Base-by-base conservation (phyloP, 2,113 vertebrate genomes). In the Martes martes region DNA sequence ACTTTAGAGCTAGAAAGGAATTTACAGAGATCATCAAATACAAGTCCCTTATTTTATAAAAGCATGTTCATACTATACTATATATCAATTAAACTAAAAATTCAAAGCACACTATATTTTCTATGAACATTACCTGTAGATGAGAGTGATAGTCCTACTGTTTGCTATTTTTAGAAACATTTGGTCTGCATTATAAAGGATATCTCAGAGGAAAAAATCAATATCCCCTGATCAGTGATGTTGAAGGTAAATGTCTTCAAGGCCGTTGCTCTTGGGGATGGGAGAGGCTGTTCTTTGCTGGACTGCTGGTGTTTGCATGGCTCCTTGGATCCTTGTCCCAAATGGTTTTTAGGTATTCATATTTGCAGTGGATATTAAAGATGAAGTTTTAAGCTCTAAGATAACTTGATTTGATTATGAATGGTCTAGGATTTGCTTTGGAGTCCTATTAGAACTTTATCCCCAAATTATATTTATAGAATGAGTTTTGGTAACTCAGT, bases 41-140 rank as follows among this genome's bases (percentile, higher is more conserved):
- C 2, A 91, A 82, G 21, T n/a, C 3, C 3, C 13, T 92, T 55
- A 84, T 94, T 97, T 87, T 88, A 92, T 55, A 87, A 94, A 96
- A 88, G 36, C 2, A 18, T 36, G 3, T 65, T 89, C 88, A 85
- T 3, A 82, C 21, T 91, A 33, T 1, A n/a, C 45, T 55, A 6
- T 71, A 50, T 96, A 90, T 93, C 96, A 94, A 80, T 97, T 97
- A 95, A 98, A 97, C 91, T 42, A 45, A 92, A 89, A 98, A 94
- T 94, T 91, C 47, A 97, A 96, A 97, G 24, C 26, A 96, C 76
- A 96, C 31, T 84, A 9, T 97, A 86, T 78, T 85, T 91, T 91
- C 96, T 61, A 57, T 52, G 63, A 92, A 83, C 1, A 59, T 50
- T 24, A 69, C 78, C 81, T 95, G 0, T 1, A 1, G 83, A 57